phyloP scores from a whole-genome alignment of 1,140 invertebrate species.

The Aphis craccivora region DNA sequence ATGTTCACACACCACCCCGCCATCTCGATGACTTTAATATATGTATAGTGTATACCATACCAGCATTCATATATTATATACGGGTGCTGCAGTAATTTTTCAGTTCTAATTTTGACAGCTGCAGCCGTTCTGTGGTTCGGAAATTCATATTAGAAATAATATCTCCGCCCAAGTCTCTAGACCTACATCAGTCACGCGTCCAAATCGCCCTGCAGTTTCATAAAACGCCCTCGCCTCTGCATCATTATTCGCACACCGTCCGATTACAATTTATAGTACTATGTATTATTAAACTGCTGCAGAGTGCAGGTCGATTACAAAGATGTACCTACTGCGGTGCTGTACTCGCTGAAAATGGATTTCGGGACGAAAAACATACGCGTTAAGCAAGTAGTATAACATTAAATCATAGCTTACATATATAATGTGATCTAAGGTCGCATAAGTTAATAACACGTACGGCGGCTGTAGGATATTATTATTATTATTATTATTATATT shows the following conservation, averaged over 20 bases:
- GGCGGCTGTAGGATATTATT: neutral
- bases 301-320: neutral
- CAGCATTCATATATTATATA: neutral
- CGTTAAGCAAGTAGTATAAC: neutral
- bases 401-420: neutral
- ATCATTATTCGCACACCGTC: neutral
- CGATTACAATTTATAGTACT: neutral
- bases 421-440: neutral
- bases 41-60: neutral
- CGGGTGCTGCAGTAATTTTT: neutral
- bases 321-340: neutral
- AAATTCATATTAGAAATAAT: neutral
- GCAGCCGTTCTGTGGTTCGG: neutral
- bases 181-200: slow-evolving; percentile 1
- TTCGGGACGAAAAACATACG: neutral
- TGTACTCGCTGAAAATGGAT: neutral
- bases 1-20: neutral
- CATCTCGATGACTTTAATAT: neutral
- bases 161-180: neutral
- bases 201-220: neutral
- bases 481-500: neutral
- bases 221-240: neutral
- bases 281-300: neutral
- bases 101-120: slow-evolving; percentile 13
- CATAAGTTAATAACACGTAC: neutral